phyloP scores from a whole-genome alignment of 2,797 vertebrate species.

The Sebastes hubbsi region DNA sequence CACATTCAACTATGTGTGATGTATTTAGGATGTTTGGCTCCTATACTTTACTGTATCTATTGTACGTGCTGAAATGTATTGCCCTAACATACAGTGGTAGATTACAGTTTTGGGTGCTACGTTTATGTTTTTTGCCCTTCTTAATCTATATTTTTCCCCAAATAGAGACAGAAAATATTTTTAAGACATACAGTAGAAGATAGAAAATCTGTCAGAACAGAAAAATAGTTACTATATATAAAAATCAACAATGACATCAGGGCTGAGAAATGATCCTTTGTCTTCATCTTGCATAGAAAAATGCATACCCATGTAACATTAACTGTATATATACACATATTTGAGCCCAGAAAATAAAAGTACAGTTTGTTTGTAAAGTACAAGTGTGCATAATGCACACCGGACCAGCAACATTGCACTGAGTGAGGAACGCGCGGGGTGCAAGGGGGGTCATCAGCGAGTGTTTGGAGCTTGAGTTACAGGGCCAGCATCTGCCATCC shows the following conservation, averaged over 20 bases:
- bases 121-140: background rate
- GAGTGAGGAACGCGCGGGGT: conserved; percentile 66
- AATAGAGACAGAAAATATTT: background rate
- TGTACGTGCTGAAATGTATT: background rate
- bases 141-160: background rate
- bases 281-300: background rate
- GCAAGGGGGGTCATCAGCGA: conserved; percentile 69
- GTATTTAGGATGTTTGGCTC: conserved; percentile 7
- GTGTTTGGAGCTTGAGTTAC: conserved; percentile 87
- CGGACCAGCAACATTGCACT: conserved; percentile 43
- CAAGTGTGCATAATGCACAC: conserved; percentile 31
- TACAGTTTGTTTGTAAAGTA: conserved; percentile 41
- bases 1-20: conserved; percentile 18
- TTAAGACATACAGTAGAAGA: background rate
- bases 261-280: background rate
- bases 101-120: background rate
- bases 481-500: conserved; percentile 88
- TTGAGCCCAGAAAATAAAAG: conserved; percentile 2
- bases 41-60: background rate
- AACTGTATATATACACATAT: background rate
- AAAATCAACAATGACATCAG: background rate
- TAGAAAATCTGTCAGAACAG: background rate
- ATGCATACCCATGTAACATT: background rate
- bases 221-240: background rate
- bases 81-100: background rate